A percentile compares a stretch with the other conserved stretches of the same genome.
Conservation (phyloP, 2,888 invertebrate species). For the Slavum lentiscoides region DNA sequence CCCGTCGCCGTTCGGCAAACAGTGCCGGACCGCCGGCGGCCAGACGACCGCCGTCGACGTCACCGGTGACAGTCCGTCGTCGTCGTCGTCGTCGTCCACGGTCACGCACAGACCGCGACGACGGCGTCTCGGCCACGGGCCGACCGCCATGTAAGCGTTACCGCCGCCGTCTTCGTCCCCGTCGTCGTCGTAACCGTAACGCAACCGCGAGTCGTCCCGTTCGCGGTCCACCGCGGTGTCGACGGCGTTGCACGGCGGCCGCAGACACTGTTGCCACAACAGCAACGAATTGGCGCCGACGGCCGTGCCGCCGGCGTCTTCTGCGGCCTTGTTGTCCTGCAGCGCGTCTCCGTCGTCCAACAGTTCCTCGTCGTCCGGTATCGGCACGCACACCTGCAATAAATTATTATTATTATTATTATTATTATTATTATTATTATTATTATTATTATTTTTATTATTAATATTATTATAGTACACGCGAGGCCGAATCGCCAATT, state of each 20-base stretch:
- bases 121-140: constrained; percentile 13
- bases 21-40: constrained; percentile 27
- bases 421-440: too few relatives aligned
- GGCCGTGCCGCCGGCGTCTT: background rate
- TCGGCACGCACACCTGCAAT: constrained; percentile 26
- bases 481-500: too few relatives aligned
- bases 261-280: constrained; percentile 34
- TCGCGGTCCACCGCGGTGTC: background rate
- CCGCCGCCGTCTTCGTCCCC: background rate
- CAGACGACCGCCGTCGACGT: constrained; percentile 14
- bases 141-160: background rate
- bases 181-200: constrained; percentile 17
- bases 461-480: too few relatives aligned
- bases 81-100: constrained; percentile 8
- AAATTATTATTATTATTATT: too few relatives aligned
- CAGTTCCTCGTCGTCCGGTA: constrained; percentile 23
- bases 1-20: constrained; percentile 19
- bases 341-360: background rate
- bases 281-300: background rate
- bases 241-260: constrained; percentile 24
- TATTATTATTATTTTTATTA: too few relatives aligned
- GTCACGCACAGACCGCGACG: constrained; percentile 18
- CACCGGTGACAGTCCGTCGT: background rate
- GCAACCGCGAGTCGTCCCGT: constrained; percentile 10
- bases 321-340: constrained; percentile 4